A percentile compares a stretch with the other conserved stretches of the same genome.
phyloP scores from a whole-genome alignment of 2,797 vertebrate species.

The Gephyroberyx darwinii region DNA sequence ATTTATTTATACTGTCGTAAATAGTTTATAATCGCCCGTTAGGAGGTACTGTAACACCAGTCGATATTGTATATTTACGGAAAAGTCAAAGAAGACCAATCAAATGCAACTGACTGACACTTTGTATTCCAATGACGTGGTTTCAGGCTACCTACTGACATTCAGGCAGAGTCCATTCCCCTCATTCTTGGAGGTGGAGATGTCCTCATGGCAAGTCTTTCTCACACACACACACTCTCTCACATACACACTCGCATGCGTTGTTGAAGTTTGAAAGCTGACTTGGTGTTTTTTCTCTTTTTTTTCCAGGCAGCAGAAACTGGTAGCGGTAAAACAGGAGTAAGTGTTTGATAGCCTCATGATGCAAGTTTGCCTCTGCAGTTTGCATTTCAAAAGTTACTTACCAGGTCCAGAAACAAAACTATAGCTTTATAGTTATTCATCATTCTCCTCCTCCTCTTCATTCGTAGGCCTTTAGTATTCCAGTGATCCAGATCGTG shows the following conservation, averaged over 20 bases:
- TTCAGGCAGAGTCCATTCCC: conserved; percentile 96
- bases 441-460: background rate
- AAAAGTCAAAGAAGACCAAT: background rate
- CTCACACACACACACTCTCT: background rate
- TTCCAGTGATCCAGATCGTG: conserved; percentile 98
- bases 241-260: rapidly evolving
- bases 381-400: background rate
- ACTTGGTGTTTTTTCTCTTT: background rate
- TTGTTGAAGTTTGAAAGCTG: background rate
- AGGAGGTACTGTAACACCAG: background rate
- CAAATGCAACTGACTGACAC: background rate
- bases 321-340: conserved; percentile 98
- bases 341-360: conserved; percentile 77
- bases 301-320: conserved; percentile 94
- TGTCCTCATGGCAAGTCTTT: conserved; percentile 90
- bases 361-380: background rate
- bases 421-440: background rate
- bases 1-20: background rate
- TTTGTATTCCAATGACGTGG: background rate
- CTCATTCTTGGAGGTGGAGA: conserved; percentile 97
- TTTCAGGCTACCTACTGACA: conserved; percentile 94
- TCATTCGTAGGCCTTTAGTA: conserved; percentile 91
- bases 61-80: background rate
- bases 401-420: background rate
- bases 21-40: background rate